These are phyloP conservation scores for Discoglossus pictus DNA, from an alignment of 2,797 vertebrate genomes.

Conservation along the genomic window DNA sequence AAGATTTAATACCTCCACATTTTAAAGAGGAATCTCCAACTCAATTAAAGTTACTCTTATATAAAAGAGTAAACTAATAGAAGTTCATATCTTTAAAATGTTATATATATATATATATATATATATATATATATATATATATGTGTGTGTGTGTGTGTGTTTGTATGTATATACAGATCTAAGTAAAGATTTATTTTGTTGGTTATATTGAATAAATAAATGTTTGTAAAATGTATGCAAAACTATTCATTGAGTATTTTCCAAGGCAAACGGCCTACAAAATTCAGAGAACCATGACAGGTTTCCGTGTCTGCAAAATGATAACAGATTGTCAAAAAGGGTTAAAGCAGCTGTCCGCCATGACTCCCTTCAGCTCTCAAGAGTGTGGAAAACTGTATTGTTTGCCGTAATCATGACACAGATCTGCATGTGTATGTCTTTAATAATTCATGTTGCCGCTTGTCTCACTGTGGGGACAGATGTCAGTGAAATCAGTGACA, in stretches of 20 bases:
- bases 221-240: slow-evolving; percentile 36
- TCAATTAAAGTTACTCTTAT: no score
- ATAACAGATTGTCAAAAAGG: slow-evolving; percentile 66
- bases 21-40: no score
- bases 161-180: background rate
- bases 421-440: slow-evolving; percentile 74
- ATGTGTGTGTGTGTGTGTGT: no score
- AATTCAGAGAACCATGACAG: slow-evolving; percentile 29
- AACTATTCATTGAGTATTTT: background rate
- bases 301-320: slow-evolving; percentile 48
- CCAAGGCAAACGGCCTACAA: slow-evolving; percentile 30
- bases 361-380: slow-evolving; percentile 54
- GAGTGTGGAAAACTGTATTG: slow-evolving; percentile 67
- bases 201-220: slow-evolving; percentile 17
- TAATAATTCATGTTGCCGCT: slow-evolving; percentile 83
- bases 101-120: no score
- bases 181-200: no score
- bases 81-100: no score
- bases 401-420: slow-evolving; percentile 68
- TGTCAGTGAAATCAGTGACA: slow-evolving; percentile 90
- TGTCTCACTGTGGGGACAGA: slow-evolving; percentile 87
- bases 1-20: no score
- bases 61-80: no score
- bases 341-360: slow-evolving; percentile 66
- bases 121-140: no score